A percentile compares a stretch with the other conserved stretches of the same genome.
phyloP scores from a whole-genome alignment of 2,797 vertebrate genomes.

The Pangasius larnaudii region DNA sequence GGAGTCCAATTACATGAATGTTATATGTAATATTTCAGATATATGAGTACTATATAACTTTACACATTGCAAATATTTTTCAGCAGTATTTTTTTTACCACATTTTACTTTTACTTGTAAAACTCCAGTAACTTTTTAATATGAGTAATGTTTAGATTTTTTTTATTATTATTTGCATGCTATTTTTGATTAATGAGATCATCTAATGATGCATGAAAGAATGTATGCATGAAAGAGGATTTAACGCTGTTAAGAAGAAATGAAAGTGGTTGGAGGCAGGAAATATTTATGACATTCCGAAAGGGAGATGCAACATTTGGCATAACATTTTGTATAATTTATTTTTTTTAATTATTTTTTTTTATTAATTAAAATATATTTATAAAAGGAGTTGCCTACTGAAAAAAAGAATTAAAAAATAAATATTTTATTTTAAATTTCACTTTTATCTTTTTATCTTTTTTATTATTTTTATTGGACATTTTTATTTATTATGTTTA shows the following conservation, averaged over 20 bases:
- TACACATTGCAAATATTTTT: not conserved
- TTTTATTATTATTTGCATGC: not conserved
- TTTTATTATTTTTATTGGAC: not conserved
- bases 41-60: not conserved
- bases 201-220: not conserved
- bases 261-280: not conserved
- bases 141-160: not conserved
- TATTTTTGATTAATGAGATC: not conserved
- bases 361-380: too few species aligned
- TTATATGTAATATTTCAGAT: not conserved
- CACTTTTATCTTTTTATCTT: not conserved
- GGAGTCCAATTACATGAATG: not conserved
- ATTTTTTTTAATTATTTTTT: not conserved
- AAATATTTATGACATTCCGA: not conserved
- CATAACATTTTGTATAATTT: not conserved
- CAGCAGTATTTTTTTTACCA: not conserved
- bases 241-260: not conserved
- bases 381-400: too few species aligned
- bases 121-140: not conserved
- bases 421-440: too few species aligned
- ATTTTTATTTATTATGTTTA: constrained; percentile 59
- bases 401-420: too few species aligned
- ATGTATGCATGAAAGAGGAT: not conserved
- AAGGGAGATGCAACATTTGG: not conserved
- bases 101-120: not conserved